phyloP scores from a whole-genome alignment of 1,140 invertebrate species.

The Dolichoris vasculosae region DNA sequence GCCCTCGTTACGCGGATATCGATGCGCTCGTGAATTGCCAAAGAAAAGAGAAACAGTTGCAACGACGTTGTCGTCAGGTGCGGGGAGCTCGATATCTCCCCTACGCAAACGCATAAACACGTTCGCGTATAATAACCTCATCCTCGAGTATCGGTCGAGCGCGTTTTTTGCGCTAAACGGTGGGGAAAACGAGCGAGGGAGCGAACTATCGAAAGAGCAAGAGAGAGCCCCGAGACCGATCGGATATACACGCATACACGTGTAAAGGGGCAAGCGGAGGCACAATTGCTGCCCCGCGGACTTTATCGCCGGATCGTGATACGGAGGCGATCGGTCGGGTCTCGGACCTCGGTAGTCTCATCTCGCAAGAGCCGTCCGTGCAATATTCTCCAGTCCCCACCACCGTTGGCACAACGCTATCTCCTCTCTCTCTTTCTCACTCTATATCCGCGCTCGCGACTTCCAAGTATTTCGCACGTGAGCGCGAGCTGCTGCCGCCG shows the following conservation, averaged over 20 bases:
- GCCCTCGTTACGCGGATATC: background rate
- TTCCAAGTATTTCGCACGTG: conserved; percentile 26
- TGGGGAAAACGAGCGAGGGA: background rate
- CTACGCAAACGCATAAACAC: too few species aligned
- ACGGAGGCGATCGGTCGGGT: too few species aligned
- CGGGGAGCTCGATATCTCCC: too few species aligned
- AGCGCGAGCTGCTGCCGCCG: background rate
- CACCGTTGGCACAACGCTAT: background rate
- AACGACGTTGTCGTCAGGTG: too few species aligned
- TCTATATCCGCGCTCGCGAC: too few species aligned
- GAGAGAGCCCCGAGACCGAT: background rate
- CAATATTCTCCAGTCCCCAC: background rate
- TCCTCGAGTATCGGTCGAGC: too few species aligned
- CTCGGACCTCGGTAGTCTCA: background rate
- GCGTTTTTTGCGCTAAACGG: background rate
- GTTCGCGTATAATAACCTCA: too few species aligned
- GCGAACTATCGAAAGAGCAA: background rate
- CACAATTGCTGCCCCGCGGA: background rate
- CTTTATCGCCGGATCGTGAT: too few species aligned
- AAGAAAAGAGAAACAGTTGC: background rate
- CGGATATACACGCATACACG: background rate
- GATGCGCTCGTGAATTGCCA: background rate
- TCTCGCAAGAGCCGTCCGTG: background rate
- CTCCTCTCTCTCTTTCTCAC: background rate
- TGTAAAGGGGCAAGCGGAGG: background rate